Conservation (phyloP, 2,797 vertebrate species). For the Aulostomus chinensis region DNA sequence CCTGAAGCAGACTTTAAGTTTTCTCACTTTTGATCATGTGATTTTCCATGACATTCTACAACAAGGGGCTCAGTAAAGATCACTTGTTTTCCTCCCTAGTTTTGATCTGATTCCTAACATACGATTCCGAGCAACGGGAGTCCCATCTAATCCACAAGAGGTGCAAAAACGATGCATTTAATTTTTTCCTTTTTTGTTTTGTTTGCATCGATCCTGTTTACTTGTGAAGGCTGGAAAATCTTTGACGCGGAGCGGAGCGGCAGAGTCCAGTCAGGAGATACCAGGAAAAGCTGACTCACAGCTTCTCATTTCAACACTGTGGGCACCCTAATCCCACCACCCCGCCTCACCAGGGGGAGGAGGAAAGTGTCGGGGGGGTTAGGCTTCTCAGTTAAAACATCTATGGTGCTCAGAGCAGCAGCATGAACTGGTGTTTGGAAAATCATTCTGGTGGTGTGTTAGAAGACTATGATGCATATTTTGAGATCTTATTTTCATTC, state of each 20-base stretch:
- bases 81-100: conserved; percentile 10
- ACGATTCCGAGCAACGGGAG: too few species aligned
- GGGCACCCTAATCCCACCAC: conserved; percentile 40
- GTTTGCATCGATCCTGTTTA: conserved; percentile 31
- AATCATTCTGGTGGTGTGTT: conserved; percentile 43
- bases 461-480: conserved; percentile 46
- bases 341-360: conserved; percentile 19
- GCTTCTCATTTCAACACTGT: conserved; percentile 28
- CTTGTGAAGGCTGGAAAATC: conserved; percentile 11
- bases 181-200: too few species aligned
- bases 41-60: conserved; percentile 15
- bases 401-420: conserved; percentile 20
- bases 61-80: conserved; percentile 25
- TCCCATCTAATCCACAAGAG: too few species aligned
- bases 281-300: conserved; percentile 20
- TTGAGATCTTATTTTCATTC: conserved; percentile 62
- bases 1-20: conserved; percentile 1
- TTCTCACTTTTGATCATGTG: conserved; percentile 10
- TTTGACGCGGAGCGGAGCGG: too few species aligned
- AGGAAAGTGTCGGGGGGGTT: too few species aligned
- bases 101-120: too few species aligned
- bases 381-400: too few species aligned
- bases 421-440: conserved; percentile 55
- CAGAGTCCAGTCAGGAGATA: conserved; percentile 7
- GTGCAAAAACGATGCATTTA: neutral